Evolutionary conservation across 2,888 invertebrate genomes (phyloP).

Genomic region (Willowsia nigromaculata): DNA sequence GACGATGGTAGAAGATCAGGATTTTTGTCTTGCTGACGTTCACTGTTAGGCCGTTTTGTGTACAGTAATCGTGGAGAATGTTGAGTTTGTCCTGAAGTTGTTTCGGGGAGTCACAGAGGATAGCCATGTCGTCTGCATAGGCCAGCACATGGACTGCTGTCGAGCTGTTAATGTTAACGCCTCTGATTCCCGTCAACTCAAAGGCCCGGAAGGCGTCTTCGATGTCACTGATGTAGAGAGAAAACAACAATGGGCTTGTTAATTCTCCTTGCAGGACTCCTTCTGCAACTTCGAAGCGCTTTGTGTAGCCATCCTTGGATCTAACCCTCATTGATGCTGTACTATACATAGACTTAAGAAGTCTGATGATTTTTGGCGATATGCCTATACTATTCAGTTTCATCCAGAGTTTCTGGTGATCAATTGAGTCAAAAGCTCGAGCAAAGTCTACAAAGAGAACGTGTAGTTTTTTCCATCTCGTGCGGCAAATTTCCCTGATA

Average conservation of each 20-base stretch:
- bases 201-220: background rate
- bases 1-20: no score
- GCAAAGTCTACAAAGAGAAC: conserved; percentile 61
- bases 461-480: conserved; percentile 38
- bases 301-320: background rate
- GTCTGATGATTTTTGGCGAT: conserved; percentile 47
- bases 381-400: conserved; percentile 58
- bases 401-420: conserved; percentile 39
- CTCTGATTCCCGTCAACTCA: background rate
- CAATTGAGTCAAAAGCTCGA: conserved; percentile 50
- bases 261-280: conserved; percentile 63
- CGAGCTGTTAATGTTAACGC: no score
- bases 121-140: no score
- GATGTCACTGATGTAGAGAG: conserved; percentile 61
- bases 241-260: conserved; percentile 63
- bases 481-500: conserved; percentile 15
- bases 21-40: no score
- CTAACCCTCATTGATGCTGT: conserved; percentile 11
- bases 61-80: no score
- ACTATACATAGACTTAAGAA: conserved; percentile 56
- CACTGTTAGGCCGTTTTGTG: no score
- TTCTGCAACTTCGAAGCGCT: conserved; percentile 22
- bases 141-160: no score
- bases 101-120: no score
- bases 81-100: no score